Percentiles rank a stretch among this genome's conserved stretches.
These are phyloP conservation scores for Andricus grossulariae DNA, from an alignment of 1,140 invertebrate genomes.

Conservation along the genomic window DNA sequence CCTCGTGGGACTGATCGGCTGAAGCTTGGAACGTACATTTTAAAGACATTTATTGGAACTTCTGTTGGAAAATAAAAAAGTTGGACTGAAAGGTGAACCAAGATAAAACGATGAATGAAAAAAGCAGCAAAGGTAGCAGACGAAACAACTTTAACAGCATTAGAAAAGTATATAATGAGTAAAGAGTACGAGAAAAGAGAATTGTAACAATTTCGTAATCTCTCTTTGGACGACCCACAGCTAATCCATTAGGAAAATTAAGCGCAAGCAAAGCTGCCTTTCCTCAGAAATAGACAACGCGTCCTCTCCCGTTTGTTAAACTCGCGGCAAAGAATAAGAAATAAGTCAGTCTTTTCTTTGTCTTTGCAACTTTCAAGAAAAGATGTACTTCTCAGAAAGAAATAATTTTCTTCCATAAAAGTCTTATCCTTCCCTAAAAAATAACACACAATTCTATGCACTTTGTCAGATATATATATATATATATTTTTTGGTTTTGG, in stretches of 20 bases:
- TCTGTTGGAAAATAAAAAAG: neutral
- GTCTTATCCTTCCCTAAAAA: too few species aligned
- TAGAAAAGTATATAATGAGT: neutral
- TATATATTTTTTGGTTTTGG: too few species aligned
- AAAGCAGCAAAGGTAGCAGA: conserved; percentile 14
- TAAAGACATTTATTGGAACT: too few species aligned
- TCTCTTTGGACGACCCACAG: conserved; percentile 45
- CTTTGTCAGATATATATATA: too few species aligned
- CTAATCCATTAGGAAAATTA: conserved; percentile 70
- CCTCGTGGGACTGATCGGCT: too few species aligned
- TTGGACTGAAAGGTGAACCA: conserved; percentile 37
- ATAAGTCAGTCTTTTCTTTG: conserved; percentile 33
- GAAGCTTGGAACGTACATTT: too few species aligned
- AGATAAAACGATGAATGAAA: conserved; percentile 17
- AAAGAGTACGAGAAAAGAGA: conserved; percentile 37
- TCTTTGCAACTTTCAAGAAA: neutral
- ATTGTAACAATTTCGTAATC: conserved; percentile 46
- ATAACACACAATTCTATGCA: too few species aligned
- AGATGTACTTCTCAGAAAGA: neutral
- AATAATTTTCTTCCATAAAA: neutral
- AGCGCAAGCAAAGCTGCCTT: conserved; percentile 44
- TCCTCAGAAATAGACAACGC: conserved; percentile 34
- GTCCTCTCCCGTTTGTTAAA: conserved; percentile 38
- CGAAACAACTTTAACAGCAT: neutral
- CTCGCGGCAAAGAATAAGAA: conserved; percentile 35